Percentiles rank a stretch among this genome's conserved stretches.
Conservation (phyloP, 2,888 invertebrate genomes). For the Nemotelus pantherinus region DNA sequence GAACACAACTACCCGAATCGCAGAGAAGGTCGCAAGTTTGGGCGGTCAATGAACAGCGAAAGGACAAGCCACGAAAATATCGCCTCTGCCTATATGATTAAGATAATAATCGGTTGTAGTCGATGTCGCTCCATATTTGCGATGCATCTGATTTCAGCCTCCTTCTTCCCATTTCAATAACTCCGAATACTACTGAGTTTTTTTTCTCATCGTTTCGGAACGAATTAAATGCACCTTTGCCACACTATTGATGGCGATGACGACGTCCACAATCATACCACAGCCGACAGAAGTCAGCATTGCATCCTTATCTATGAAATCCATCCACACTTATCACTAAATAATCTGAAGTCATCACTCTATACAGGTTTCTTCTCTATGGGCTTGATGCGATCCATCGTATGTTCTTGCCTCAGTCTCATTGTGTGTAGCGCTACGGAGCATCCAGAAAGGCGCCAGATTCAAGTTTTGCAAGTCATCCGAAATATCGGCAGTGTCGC, state of each 20-base stretch:
- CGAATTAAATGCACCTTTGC: neutral
- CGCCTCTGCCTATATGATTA: constrained; percentile 44
- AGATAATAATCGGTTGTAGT: constrained; percentile 48
- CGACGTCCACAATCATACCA: constrained; percentile 30
- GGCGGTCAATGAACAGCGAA: constrained; percentile 21
- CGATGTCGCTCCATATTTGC: constrained; percentile 44
- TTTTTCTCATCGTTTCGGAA: neutral
- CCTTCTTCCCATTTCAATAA: constrained; percentile 16
- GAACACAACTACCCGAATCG: neutral
- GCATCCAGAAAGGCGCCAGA: constrained; percentile 44
- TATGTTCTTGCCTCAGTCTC: neutral
- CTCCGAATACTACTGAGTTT: constrained; percentile 1
- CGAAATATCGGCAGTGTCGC: constrained; percentile 28
- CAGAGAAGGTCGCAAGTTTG: neutral
- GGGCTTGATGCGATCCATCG: neutral
- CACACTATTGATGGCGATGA: neutral
- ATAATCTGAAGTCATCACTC: constrained; percentile 46
- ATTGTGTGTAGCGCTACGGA: constrained; percentile 1
- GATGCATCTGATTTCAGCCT: constrained; percentile 35
- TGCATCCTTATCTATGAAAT: constrained; percentile 48
- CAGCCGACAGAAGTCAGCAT: constrained; percentile 47
- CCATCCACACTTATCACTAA: constrained; percentile 46
- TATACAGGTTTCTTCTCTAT: constrained; percentile 31
- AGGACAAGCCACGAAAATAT: constrained; percentile 1
- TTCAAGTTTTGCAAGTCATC: constrained; percentile 50